Conservation (phyloP, 2,113 vertebrate species). For the Chlorocebus sabaeus region DNA sequence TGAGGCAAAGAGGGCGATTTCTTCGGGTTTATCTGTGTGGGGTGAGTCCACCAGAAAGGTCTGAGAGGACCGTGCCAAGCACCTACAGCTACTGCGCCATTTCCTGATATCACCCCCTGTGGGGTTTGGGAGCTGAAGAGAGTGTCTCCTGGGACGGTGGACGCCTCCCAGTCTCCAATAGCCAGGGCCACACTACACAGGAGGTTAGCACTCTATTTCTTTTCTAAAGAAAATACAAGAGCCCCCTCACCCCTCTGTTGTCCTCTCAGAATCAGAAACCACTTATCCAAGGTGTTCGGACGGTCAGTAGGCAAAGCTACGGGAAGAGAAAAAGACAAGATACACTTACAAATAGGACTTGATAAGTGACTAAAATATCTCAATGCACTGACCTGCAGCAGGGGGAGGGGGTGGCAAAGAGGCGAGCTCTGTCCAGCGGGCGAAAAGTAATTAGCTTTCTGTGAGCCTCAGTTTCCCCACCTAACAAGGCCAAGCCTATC, state of each 20-base stretch:
- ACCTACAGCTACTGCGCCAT: constrained; percentile 7
- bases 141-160: not conserved
- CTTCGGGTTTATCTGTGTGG: not conserved
- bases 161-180: not conserved
- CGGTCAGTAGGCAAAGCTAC: constrained; percentile 45
- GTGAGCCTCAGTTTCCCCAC: constrained; percentile 57
- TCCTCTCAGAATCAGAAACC: constrained; percentile 57
- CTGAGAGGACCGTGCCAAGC: not conserved
- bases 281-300: constrained; percentile 65
- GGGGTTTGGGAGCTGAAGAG: not conserved
- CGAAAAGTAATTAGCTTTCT: not conserved
- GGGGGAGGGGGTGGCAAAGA: not conserved
- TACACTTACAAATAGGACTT: constrained; percentile 14
- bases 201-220: not conserved
- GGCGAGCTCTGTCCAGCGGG: not conserved
- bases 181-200: not conserved
- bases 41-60: not conserved
- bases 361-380: not conserved
- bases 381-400: not conserved
- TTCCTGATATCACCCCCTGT: constrained; percentile 37
- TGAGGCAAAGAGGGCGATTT: not conserved
- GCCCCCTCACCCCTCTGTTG: constrained; percentile 54
- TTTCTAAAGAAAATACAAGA: not conserved
- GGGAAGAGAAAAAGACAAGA: constrained; percentile 42
- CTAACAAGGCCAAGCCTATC: not conserved